Evolutionary conservation across 2,113 vertebrate genomes (phyloP).

Genomic region (Aphyosemion australe): DNA sequence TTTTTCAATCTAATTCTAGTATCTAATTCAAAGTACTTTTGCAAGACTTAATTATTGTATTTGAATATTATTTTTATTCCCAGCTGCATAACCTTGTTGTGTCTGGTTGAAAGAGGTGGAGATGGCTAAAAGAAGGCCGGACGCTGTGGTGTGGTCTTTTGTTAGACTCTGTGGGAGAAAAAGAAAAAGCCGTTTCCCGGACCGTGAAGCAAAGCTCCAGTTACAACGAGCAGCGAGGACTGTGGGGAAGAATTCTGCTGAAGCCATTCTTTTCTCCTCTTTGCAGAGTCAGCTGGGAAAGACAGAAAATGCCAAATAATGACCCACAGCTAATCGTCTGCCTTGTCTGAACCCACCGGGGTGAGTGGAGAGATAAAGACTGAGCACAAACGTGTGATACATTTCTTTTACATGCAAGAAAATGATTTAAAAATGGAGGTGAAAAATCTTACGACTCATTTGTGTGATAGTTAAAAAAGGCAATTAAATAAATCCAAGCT

Average conservation of each 20-base stretch:
- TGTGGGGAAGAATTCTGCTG: conserved; percentile 70
- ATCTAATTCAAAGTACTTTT: neutral
- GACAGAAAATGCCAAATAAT: conserved; percentile 46
- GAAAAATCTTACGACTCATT: neutral
- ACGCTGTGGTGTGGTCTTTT: conserved; percentile 60
- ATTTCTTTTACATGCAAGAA: neutral
- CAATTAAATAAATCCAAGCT: conserved; percentile 15
- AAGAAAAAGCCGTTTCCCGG: conserved; percentile 63
- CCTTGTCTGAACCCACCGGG: conserved; percentile 15
- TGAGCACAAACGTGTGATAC: neutral
- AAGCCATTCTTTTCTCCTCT: conserved; percentile 60
- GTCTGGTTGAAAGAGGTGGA: conserved; percentile 37
- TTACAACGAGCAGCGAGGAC: conserved; percentile 54
- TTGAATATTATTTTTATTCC: too few relatives aligned
- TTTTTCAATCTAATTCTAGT: neutral
- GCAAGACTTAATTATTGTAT: too few relatives aligned
- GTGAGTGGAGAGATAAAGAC: neutral
- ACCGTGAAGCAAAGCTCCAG: conserved; percentile 62
- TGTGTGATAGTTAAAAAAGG: neutral
- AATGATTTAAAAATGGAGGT: too few relatives aligned
- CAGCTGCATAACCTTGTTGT: neutral
- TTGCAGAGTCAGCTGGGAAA: conserved; percentile 74
- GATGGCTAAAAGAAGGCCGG: conserved; percentile 11
- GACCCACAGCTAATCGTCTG: conserved; percentile 26
- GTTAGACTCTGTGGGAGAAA: conserved; percentile 58